phyloP scores from a whole-genome alignment of 2,797 vertebrate genomes.

The Gymnoscopelus braueri region DNA sequence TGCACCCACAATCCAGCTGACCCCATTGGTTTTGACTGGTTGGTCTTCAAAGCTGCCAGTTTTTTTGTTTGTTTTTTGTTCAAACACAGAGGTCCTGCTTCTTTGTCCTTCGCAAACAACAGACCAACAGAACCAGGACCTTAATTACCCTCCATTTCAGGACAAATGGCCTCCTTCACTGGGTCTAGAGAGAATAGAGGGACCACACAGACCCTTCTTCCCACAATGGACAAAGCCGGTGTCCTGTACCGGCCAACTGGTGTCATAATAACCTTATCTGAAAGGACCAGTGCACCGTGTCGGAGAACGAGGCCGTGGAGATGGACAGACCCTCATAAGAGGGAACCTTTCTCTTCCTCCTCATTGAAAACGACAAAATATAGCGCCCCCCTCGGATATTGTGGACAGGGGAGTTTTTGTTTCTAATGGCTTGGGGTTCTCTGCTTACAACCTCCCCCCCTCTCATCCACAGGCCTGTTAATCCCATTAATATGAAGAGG shows the following conservation, averaged over 20 bases:
- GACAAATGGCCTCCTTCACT: slow-evolving; percentile 64
- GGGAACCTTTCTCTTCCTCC: slow-evolving; percentile 48
- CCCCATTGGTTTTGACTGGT: slow-evolving; percentile 70
- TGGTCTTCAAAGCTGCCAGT: slow-evolving; percentile 49
- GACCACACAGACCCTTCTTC: slow-evolving; percentile 72
- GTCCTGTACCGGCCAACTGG: slow-evolving; percentile 63
- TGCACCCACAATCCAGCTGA: slow-evolving; percentile 37
- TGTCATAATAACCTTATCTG: slow-evolving; percentile 71
- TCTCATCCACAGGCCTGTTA: slow-evolving; percentile 72
- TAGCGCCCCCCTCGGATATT: slow-evolving; percentile 67
- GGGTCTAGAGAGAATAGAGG: slow-evolving; percentile 60
- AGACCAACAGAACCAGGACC: slow-evolving; percentile 58
- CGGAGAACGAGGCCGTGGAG: slow-evolving; percentile 57
- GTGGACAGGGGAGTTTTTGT: slow-evolving; percentile 71
- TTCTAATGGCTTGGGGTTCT: slow-evolving; percentile 69
- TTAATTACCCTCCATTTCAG: slow-evolving; percentile 61
- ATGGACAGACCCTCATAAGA: slow-evolving; percentile 40
- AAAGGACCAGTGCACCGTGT: slow-evolving; percentile 57
- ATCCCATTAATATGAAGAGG: slow-evolving; percentile 84
- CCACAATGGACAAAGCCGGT: slow-evolving; percentile 70
- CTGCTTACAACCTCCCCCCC: slow-evolving; percentile 66
- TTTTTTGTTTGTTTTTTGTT: slow-evolving; percentile 47
- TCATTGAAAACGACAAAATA: slow-evolving; percentile 61
- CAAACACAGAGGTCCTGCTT: slow-evolving; percentile 59
- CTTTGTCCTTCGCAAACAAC: slow-evolving; percentile 68